These are phyloP conservation scores for Pseudocheirus occidentalis DNA, from an alignment of 2,797 vertebrate genomes.

Conservation along the genomic window DNA sequence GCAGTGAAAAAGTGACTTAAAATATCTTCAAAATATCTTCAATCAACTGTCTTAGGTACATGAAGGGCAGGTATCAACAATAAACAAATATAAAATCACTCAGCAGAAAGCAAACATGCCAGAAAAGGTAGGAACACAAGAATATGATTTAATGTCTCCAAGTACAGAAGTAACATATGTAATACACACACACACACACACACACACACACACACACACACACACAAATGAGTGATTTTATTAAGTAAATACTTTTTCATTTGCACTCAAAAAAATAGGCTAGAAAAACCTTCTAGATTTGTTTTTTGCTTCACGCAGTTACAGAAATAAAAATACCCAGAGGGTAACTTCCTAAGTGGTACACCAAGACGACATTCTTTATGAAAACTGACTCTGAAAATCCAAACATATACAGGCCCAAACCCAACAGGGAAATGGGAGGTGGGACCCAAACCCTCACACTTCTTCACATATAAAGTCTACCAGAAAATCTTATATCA, in stretches of 20 bases:
- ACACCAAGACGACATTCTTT: not conserved
- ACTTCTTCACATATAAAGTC: not conserved
- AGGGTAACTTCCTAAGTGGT: not conserved
- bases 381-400: not conserved
- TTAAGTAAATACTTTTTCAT: not conserved
- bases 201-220: not conserved
- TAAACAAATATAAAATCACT: not conserved
- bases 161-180: not conserved
- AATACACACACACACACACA: too few relatives aligned
- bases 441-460: not conserved
- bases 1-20: too few relatives aligned
- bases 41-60: too few relatives aligned
- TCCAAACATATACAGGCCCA: not conserved
- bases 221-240: not conserved
- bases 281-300: not conserved
- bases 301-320: not conserved
- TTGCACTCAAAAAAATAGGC: not conserved
- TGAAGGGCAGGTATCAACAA: too few relatives aligned
- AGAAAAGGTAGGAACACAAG: not conserved
- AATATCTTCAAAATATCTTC: too few relatives aligned
- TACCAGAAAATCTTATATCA: not conserved
- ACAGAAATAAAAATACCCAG: not conserved
- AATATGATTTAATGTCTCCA: not conserved
- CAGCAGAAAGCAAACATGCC: not conserved
- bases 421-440: too few relatives aligned